Evolutionary conservation across 2,797 vertebrate genomes (phyloP).

Genomic region (Danio jaintianensis): DNA sequence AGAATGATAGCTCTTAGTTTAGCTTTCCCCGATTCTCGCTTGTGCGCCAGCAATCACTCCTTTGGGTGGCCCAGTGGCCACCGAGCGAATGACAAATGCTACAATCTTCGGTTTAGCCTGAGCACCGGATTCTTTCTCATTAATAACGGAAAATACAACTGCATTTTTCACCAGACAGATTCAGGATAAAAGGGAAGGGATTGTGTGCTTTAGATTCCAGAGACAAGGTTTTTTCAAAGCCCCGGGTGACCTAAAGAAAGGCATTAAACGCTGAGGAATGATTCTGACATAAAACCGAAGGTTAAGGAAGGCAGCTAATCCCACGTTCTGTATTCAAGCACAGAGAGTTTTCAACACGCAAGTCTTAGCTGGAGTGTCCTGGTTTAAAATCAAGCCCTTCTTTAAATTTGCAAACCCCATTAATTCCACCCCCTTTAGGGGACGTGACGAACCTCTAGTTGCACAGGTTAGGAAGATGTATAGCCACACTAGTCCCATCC

Average conservation of each 20-base stretch:
- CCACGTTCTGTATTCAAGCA: constrained; percentile 24
- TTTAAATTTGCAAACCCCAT: constrained; percentile 25
- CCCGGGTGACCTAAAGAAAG: constrained; percentile 23
- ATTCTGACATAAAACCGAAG: constrained; percentile 10
- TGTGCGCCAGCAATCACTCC: constrained; percentile 13
- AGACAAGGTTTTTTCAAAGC: constrained; percentile 33
- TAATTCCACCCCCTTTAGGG: constrained; percentile 5
- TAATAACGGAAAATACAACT: neutral
- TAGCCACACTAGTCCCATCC: neutral
- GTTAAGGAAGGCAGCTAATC: constrained; percentile 25
- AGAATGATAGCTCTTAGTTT: constrained; percentile 11
- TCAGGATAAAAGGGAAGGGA: constrained; percentile 25
- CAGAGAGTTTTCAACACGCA: neutral
- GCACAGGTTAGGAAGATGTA: constrained; percentile 28
- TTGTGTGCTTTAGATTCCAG: constrained; percentile 10
- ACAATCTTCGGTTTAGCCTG: constrained; percentile 7
- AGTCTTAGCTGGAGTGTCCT: constrained; percentile 3
- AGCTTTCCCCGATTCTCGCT: neutral
- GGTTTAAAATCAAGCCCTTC: constrained; percentile 25
- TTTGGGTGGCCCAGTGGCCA: constrained; percentile 19
- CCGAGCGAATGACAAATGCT: constrained; percentile 20
- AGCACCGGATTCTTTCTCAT: neutral
- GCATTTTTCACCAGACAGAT: constrained; percentile 23
- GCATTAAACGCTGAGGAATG: constrained; percentile 26
- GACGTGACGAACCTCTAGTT: neutral